Conservation (phyloP, 2,888 invertebrate species). For the Drosophila tanythrix region DNA sequence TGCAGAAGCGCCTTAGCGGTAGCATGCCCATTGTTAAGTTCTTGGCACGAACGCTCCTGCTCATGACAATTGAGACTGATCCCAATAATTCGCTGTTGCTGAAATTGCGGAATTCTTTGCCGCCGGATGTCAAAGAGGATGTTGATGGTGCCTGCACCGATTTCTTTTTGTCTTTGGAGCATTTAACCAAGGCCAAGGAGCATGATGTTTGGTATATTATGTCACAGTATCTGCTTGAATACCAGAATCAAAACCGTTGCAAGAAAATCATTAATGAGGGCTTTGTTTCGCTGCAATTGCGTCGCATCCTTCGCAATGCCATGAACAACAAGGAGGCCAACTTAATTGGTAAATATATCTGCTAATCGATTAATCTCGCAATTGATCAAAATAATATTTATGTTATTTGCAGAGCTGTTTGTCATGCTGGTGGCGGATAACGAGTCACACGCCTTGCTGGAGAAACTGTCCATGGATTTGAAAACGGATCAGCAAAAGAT, state of each 20-base stretch:
- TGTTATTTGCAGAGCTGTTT: slow-evolving; percentile 73
- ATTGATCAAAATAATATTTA: neutral
- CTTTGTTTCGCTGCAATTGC: slow-evolving; percentile 78
- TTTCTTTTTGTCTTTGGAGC: slow-evolving; percentile 81
- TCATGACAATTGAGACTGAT: slow-evolving; percentile 70
- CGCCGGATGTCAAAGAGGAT: slow-evolving; percentile 54
- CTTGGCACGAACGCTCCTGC: slow-evolving; percentile 77
- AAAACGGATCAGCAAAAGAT: slow-evolving; percentile 83
- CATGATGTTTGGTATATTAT: slow-evolving; percentile 83
- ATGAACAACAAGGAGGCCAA: slow-evolving; percentile 82
- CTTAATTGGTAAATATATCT: slow-evolving; percentile 74
- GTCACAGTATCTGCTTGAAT: slow-evolving; percentile 79
- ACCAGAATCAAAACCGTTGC: slow-evolving; percentile 69
- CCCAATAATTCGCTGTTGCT: slow-evolving; percentile 65
- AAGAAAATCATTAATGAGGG: slow-evolving; percentile 73
- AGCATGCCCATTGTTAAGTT: slow-evolving; percentile 78
- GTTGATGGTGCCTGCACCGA: slow-evolving; percentile 67
- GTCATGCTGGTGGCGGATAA: slow-evolving; percentile 79
- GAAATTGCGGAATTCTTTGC: slow-evolving; percentile 60
- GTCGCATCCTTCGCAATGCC: slow-evolving; percentile 80
- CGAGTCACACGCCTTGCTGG: slow-evolving; percentile 69
- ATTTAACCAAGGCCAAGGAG: slow-evolving; percentile 82
- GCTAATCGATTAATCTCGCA: neutral
- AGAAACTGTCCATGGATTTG: slow-evolving; percentile 77
- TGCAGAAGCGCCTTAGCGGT: slow-evolving; percentile 61